These are phyloP conservation scores for Philaethria dido DNA, from an alignment of 2,888 invertebrate genomes.

Conservation along the genomic window DNA sequence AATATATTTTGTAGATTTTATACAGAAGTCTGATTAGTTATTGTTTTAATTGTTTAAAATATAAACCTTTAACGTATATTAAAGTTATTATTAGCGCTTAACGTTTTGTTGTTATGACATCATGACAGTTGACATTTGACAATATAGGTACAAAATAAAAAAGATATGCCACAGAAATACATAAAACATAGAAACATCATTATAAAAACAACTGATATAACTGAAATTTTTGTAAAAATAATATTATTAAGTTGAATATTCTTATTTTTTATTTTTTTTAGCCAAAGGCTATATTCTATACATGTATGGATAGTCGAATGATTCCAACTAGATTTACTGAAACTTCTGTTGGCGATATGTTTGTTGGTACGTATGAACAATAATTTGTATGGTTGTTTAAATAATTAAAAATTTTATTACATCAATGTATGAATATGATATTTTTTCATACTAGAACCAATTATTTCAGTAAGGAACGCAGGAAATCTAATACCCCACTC, in stretches of 20 bases:
- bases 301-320: constrained; percentile 99
- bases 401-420: neutral
- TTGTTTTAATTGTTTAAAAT: neutral
- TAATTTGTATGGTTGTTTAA: neutral
- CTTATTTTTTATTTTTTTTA: constrained; percentile 68
- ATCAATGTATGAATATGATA: constrained; percentile 6
- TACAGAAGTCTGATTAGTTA: neutral
- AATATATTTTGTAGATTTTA: constrained; percentile 12
- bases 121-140: constrained; percentile 20
- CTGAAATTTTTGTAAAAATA: neutral
- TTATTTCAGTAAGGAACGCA: constrained; percentile 93
- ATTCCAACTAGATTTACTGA: constrained; percentile 97
- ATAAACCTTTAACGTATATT: neutral
- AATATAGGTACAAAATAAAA: neutral
- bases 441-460: constrained; percentile 25
- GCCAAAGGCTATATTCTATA: constrained; percentile 98
- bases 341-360: constrained; percentile 98
- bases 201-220: neutral
- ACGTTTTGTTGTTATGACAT: constrained; percentile 20
- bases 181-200: neutral
- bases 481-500: constrained; percentile 98
- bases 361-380: constrained; percentile 88
- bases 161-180: neutral
- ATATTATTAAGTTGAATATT: neutral
- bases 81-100: constrained; percentile 9